Evolutionary conservation across 2,888 invertebrate species (phyloP).

Genomic region (Lissonota sp.): DNA sequence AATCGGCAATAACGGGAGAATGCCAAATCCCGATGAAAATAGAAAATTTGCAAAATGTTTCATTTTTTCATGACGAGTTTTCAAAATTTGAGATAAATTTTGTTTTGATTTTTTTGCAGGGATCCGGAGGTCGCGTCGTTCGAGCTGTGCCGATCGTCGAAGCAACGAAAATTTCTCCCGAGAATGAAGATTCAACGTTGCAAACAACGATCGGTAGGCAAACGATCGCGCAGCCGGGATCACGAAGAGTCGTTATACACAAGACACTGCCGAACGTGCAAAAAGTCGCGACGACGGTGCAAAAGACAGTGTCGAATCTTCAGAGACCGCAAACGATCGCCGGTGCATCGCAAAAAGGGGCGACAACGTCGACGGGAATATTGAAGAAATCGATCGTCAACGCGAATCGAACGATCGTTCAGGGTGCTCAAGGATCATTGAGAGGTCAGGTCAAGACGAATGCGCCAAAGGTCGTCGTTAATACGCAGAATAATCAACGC

Average conservation of each 20-base stretch:
- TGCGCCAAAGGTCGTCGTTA: conserved; percentile 68
- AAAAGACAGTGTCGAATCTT: conserved; percentile 75
- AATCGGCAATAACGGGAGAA: background rate
- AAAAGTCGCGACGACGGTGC: conserved; percentile 72
- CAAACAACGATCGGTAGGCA: conserved; percentile 55
- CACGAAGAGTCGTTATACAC: conserved; percentile 78
- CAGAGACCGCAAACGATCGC: conserved; percentile 65
- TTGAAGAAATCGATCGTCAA: conserved; percentile 56
- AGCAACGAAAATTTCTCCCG: conserved; percentile 30
- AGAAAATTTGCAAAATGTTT: too few relatives aligned
- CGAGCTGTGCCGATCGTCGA: conserved; percentile 74
- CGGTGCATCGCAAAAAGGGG: conserved; percentile 43
- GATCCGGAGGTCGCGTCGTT: conserved; percentile 73
- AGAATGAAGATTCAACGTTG: conserved; percentile 45
- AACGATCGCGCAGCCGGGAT: conserved; percentile 61
- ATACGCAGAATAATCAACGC: conserved; percentile 72
- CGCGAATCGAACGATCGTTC: conserved; percentile 72
- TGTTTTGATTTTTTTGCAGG: conserved; percentile 61
- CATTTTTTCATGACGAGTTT: too few relatives aligned
- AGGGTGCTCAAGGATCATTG: conserved; percentile 66
- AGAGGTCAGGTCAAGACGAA: conserved; percentile 63
- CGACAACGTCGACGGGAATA: conserved; percentile 44
- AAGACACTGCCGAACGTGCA: conserved; percentile 72
- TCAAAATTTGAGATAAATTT: conserved; percentile 37
- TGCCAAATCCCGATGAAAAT: background rate